Conservation (phyloP, 2,888 invertebrate genomes). For the Pantelozetes paolii region DNA sequence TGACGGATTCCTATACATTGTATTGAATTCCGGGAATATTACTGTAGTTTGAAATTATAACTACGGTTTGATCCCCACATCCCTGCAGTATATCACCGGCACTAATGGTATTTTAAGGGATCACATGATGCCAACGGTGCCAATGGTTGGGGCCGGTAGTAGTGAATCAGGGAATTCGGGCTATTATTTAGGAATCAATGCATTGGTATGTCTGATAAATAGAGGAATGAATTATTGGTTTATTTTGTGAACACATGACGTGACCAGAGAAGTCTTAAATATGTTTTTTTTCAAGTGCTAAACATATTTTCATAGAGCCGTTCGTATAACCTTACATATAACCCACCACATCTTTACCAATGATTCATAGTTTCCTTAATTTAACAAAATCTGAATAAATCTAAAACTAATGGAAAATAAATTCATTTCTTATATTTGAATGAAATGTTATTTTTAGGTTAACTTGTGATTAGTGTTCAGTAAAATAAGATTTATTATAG, state of each 20-base stretch:
- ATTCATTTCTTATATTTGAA: no score
- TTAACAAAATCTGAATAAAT: no score
- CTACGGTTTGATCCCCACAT: constrained; percentile 19
- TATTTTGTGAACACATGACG: background rate
- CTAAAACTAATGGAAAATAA: no score
- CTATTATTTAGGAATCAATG: background rate
- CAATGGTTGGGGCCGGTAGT: background rate
- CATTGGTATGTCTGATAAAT: constrained; percentile 15
- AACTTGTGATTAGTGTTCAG: no score
- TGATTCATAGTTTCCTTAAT: no score
- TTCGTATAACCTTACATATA: no score
- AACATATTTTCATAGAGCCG: no score
- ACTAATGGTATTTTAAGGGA: constrained; percentile 23
- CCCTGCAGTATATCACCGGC: no score
- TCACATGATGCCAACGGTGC: background rate
- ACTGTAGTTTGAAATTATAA: background rate
- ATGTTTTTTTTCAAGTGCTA: no score
- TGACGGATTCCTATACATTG: constrained; percentile 3
- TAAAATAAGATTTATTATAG: no score
- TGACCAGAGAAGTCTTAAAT: background rate
- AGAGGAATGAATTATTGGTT: background rate
- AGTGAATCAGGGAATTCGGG: background rate
- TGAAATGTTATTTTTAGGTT: no score
- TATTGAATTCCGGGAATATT: constrained; percentile 10
- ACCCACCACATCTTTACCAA: no score